A percentile compares a stretch with the other conserved stretches of the same genome.
Conservation (phyloP, 2,797 vertebrate species). For the Hydrocynus forskahlii region DNA sequence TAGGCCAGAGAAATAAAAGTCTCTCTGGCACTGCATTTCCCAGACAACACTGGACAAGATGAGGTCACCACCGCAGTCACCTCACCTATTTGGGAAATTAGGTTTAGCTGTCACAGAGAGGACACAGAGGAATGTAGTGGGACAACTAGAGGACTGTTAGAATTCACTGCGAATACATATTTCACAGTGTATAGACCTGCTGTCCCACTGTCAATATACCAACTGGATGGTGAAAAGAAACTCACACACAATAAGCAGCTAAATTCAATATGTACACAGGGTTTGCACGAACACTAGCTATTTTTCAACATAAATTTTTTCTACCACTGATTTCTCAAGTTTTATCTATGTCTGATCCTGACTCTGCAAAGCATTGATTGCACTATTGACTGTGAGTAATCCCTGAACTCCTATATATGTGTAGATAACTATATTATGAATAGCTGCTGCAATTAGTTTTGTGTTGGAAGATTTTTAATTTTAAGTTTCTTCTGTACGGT, state of each 20-base stretch:
- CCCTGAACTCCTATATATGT: slow-evolving; percentile 7
- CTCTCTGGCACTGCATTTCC: slow-evolving; percentile 1
- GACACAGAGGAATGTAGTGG: slow-evolving; percentile 13
- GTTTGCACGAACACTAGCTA: background rate
- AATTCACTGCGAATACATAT: slow-evolving; percentile 12
- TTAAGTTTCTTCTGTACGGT: background rate
- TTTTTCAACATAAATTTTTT: background rate
- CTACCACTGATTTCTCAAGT: slow-evolving; percentile 1
- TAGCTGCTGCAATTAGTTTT: slow-evolving; percentile 7
- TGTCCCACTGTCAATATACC: background rate
- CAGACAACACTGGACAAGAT: slow-evolving; percentile 16
- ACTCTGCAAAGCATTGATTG: background rate
- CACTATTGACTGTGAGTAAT: background rate
- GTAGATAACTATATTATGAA: slow-evolving; percentile 8
- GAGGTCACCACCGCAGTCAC: slow-evolving; percentile 37
- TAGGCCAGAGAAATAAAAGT: background rate
- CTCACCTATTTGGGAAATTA: slow-evolving; percentile 42
- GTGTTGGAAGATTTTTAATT: background rate
- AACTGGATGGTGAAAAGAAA: no score
- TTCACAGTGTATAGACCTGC: background rate
- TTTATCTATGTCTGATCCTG: slow-evolving; percentile 10
- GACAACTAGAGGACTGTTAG: slow-evolving; percentile 30
- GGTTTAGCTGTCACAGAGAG: background rate
- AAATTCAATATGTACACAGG: background rate
- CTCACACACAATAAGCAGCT: background rate